Percentiles rank a stretch among this genome's conserved stretches.
Evolutionary conservation across 1,140 invertebrate species (phyloP).

Genomic region (Luehdorfia chinensis): DNA sequence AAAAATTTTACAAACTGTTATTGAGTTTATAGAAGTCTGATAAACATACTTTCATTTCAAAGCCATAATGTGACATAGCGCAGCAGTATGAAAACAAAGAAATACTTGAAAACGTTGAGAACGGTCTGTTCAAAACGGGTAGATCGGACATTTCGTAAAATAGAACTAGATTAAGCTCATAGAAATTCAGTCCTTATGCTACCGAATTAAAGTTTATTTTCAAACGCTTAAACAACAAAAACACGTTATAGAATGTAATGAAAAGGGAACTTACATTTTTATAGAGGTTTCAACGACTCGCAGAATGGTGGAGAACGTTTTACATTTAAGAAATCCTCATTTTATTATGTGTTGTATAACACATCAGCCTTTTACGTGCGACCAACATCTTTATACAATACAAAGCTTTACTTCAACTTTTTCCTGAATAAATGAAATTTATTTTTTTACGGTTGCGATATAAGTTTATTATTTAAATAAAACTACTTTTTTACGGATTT

Average conservation of each 20-base stretch:
- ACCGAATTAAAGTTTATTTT: conserved; percentile 32
- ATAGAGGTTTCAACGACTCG: conserved; percentile 72
- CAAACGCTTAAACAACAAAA: conserved; percentile 20
- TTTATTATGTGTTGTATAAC: conserved; percentile 67
- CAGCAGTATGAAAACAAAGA: conserved; percentile 33
- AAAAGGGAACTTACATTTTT: conserved; percentile 74
- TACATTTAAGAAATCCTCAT: conserved; percentile 74
- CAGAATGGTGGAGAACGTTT: conserved; percentile 60
- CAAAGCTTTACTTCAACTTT: neutral
- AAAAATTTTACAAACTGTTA: no score
- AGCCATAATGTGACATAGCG: conserved; percentile 8
- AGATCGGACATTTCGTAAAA: conserved; percentile 57
- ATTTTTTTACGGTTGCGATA: no score
- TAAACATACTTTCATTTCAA: no score
- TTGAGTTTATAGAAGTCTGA: no score
- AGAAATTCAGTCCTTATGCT: conserved; percentile 28
- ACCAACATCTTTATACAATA: conserved; percentile 58
- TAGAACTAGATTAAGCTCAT: conserved; percentile 31
- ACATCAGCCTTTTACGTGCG: conserved; percentile 65
- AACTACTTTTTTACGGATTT: no score
- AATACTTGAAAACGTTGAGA: conserved; percentile 49
- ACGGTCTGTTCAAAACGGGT: conserved; percentile 49
- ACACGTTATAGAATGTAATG: conserved; percentile 64
- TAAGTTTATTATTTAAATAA: no score
- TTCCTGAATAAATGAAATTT: no score